Conservation (phyloP, 2,888 invertebrate species). For the Campopleginae sp. region DNA sequence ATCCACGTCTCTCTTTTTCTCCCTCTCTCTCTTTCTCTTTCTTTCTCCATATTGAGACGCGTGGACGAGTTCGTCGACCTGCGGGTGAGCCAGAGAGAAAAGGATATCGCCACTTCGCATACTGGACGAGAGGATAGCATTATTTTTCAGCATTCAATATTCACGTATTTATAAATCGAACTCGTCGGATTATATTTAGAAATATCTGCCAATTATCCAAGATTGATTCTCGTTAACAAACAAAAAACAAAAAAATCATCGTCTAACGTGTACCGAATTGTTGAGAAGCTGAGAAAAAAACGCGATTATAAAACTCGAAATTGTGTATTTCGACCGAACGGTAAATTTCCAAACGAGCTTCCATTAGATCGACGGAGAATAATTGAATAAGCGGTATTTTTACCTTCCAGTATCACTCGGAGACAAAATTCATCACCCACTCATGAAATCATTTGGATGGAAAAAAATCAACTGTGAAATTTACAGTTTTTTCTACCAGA, state of each 20-base stretch:
- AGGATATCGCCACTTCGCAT: constrained; percentile 47
- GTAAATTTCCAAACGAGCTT: not conserved
- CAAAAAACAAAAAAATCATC: not conserved
- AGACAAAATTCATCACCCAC: not conserved
- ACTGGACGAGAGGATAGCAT: constrained; percentile 46
- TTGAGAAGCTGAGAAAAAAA: not conserved
- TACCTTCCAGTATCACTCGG: not conserved
- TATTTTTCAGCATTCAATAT: constrained; percentile 24
- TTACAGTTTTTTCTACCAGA: too few relatives aligned
- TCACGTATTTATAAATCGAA: not conserved
- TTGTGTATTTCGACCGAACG: not conserved
- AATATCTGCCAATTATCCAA: not conserved
- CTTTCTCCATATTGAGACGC: constrained; percentile 40
- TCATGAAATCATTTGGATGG: not conserved
- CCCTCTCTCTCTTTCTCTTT: not conserved
- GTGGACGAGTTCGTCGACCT: constrained; percentile 59
- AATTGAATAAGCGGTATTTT: not conserved
- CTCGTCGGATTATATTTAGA: not conserved
- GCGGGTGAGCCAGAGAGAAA: constrained; percentile 45
- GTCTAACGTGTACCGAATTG: not conserved
- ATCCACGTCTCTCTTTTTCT: constrained; percentile 49
- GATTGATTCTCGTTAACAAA: not conserved
- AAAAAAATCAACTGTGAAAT: not conserved
- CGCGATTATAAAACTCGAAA: not conserved
- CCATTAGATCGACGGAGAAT: not conserved